These are phyloP conservation scores for Protobothrops mucrosquamatus DNA, from an alignment of 2,113 vertebrate species.

Conservation along the genomic window DNA sequence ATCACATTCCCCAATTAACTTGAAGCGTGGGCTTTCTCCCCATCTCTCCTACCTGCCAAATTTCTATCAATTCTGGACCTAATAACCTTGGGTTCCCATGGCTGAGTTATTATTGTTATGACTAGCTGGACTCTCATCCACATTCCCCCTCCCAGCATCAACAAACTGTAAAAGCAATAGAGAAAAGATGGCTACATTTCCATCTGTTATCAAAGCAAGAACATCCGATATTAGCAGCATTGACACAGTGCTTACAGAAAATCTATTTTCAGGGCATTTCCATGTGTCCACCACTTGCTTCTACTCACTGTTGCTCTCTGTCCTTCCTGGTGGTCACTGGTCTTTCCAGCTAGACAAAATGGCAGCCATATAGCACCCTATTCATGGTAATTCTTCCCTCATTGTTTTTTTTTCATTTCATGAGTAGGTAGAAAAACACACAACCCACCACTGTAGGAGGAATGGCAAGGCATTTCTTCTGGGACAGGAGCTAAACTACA, in stretches of 20 bases:
- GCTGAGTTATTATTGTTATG: too few species aligned
- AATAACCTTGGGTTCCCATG: too few species aligned
- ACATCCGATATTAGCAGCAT: accelerated
- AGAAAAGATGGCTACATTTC: too few species aligned
- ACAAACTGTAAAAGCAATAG: too few species aligned
- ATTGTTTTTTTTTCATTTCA: neutral
- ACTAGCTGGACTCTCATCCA: too few species aligned
- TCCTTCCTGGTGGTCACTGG: neutral
- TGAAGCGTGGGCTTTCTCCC: too few species aligned
- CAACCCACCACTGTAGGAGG: neutral
- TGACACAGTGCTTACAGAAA: accelerated
- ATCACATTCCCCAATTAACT: too few species aligned
- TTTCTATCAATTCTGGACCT: too few species aligned
- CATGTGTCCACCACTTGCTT: neutral
- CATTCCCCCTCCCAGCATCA: too few species aligned
- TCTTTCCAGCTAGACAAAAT: neutral
- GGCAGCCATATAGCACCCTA: neutral
- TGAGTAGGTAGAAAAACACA: neutral
- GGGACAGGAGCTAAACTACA: neutral
- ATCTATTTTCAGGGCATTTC: constrained; percentile 18
- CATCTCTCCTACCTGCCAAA: too few species aligned
- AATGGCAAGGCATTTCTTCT: neutral
- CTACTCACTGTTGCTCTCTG: neutral
- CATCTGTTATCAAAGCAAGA: too few species aligned
- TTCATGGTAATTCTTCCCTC: neutral